Conservation (phyloP, 2,113 vertebrate genomes). For the Struthio camelus region DNA sequence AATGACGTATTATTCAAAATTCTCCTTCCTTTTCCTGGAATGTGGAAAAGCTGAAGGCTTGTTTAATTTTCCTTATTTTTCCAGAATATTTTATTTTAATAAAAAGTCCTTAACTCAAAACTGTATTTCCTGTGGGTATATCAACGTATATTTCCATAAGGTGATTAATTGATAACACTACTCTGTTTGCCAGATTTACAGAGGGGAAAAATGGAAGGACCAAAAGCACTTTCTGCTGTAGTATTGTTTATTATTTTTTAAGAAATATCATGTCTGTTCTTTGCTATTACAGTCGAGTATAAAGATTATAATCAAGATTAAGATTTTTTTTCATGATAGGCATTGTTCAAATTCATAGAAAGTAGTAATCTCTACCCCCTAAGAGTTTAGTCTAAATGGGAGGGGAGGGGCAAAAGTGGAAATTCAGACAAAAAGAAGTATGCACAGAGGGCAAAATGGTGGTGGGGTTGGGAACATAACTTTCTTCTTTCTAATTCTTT, state of each 20-base stretch:
- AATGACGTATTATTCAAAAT: not conserved
- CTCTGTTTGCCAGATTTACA: not conserved
- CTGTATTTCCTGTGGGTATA: constrained; percentile 7
- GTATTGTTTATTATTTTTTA: not conserved
- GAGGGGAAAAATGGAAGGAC: not conserved
- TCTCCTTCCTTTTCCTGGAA: not conserved
- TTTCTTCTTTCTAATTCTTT: not conserved
- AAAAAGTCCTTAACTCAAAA: not conserved
- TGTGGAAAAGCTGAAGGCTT: not conserved
- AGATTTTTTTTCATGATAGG: not conserved
- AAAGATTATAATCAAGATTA: not conserved
- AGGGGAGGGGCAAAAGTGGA: accelerated
- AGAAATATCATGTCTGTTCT: not conserved
- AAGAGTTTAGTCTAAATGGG: not conserved
- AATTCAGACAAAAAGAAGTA: not conserved
- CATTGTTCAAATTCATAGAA: not conserved
- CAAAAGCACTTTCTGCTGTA: not conserved
- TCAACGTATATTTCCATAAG: constrained; percentile 7
- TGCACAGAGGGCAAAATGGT: not conserved
- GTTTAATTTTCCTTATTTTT: not conserved
- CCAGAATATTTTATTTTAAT: not conserved
- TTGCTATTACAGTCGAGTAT: not conserved
- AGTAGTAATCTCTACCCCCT: not conserved
- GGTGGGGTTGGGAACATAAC: not conserved
- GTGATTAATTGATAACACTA: not conserved